Percentiles rank a stretch among this genome's conserved stretches.
Evolutionary conservation across 2,888 invertebrate species (phyloP).

Genomic region (Drosophila diplacantha): DNA sequence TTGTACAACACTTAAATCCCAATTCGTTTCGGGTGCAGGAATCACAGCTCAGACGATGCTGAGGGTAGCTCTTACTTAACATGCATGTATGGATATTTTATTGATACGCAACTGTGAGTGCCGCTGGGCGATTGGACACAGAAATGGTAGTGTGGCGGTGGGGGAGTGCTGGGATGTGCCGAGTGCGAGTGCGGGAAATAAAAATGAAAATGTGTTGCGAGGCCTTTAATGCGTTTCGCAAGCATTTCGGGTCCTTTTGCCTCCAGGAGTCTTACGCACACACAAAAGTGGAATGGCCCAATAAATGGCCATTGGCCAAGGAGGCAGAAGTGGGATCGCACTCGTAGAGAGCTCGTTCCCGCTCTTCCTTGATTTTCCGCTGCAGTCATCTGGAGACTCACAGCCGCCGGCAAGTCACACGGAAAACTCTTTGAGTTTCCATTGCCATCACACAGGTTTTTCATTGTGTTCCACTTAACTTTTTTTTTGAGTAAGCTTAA

Average conservation of each 20-base stretch:
- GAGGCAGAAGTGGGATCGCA: slow-evolving; percentile 16
- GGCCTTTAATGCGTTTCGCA: slow-evolving; percentile 64
- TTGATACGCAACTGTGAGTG: slow-evolving; percentile 65
- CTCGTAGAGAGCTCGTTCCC: slow-evolving; percentile 6
- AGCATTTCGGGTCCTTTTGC: slow-evolving; percentile 30
- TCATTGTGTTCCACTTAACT: neutral
- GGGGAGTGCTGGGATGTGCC: neutral
- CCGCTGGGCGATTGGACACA: slow-evolving; percentile 40
- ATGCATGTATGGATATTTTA: slow-evolving; percentile 72
- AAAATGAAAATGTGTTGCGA: slow-evolving; percentile 55
- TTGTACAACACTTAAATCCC: slow-evolving; percentile 69
- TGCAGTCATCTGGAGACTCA: slow-evolving; percentile 28
- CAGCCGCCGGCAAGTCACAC: slow-evolving; percentile 53
- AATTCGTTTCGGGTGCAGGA: slow-evolving; percentile 65
- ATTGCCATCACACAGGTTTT: slow-evolving; percentile 9
- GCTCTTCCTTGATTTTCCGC: slow-evolving; percentile 4
- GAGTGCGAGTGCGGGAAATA: slow-evolving; percentile 36
- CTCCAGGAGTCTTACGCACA: slow-evolving; percentile 29
- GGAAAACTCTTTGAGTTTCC: slow-evolving; percentile 64
- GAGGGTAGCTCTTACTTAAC: slow-evolving; percentile 64
- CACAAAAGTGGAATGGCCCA: slow-evolving; percentile 32
- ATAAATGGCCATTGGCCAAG: slow-evolving; percentile 51
- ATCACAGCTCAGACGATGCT: slow-evolving; percentile 55
- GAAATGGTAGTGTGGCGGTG: slow-evolving; percentile 2
- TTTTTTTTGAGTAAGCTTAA: neutral